These are phyloP conservation scores for Melanerpes aurifrons DNA, from an alignment of 2,113 vertebrate species.

Conservation along the genomic window DNA sequence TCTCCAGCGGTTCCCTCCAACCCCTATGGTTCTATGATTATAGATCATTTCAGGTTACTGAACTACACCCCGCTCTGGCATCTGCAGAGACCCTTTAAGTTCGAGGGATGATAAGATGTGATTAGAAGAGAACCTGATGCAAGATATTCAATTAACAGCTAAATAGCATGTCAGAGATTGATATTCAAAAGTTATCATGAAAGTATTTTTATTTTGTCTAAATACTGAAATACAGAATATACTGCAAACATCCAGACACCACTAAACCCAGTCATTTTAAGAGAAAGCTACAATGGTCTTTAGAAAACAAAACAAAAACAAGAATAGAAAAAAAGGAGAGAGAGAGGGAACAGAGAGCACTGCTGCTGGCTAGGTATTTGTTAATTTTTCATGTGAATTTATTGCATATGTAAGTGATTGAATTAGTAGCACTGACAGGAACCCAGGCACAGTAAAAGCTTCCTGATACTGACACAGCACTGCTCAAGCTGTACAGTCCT, in stretches of 20 bases:
- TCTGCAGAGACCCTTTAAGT: background rate
- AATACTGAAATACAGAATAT: constrained; percentile 11
- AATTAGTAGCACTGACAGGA: constrained; percentile 75
- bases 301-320: background rate
- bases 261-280: background rate
- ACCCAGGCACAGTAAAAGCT: constrained; percentile 71
- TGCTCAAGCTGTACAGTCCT: constrained; percentile 39
- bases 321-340: background rate
- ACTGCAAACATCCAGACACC: background rate
- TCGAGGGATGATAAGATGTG: background rate
- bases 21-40: no score
- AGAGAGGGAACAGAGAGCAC: background rate
- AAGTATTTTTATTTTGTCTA: background rate
- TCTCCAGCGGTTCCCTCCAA: no score
- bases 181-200: background rate
- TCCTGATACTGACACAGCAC: constrained; percentile 65
- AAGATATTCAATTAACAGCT: background rate
- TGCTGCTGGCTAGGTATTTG: constrained; percentile 36
- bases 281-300: background rate
- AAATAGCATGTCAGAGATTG: background rate
- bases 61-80: background rate
- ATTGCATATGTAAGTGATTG: constrained; percentile 68
- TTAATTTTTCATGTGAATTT: constrained; percentile 77
- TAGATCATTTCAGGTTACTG: background rate
- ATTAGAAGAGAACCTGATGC: background rate